Evolutionary conservation across 30 jellyfish, hydroid and myxozoan genomes (phyloP).

Genomic region (Nemopilema nomurai): DNA sequence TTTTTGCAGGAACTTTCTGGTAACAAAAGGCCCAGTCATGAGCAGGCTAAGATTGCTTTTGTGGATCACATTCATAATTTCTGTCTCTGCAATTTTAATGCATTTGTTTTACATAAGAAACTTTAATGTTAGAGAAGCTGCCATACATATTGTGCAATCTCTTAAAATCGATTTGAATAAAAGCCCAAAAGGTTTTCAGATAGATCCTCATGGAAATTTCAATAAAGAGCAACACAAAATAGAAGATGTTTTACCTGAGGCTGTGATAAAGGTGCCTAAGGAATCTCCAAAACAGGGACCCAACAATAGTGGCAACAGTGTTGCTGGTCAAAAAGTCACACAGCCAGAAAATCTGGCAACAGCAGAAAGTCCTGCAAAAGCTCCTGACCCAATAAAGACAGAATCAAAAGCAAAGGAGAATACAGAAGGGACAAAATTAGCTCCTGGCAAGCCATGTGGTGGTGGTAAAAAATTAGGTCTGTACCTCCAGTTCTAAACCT

Average conservation of each 20-base stretch:
- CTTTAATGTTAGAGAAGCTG: conserved; percentile 45
- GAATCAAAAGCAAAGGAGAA: not conserved
- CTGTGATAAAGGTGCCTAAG: not conserved
- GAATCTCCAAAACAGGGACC: not conserved
- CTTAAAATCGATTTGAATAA: conserved; percentile 13
- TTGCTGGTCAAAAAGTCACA: no score
- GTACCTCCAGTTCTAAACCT: no score
- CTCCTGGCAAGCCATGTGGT: not conserved
- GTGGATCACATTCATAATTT: conserved; percentile 14
- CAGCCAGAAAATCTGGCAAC: no score
- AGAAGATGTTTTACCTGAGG: conserved; percentile 35
- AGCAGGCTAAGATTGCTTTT: conserved; percentile 19
- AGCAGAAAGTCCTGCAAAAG: not conserved
- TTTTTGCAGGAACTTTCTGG: not conserved
- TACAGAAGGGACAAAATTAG: not conserved
- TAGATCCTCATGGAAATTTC: conserved; percentile 57
- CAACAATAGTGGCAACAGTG: not conserved
- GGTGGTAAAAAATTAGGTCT: conserved; percentile 12
- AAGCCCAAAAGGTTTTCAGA: not conserved
- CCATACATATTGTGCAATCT: conserved; percentile 58
- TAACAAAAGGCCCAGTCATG: not conserved
- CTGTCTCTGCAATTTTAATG: conserved; percentile 12
- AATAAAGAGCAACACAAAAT: not conserved
- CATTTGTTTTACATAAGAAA: conserved; percentile 39
- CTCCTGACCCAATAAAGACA: conserved; percentile 9